A percentile compares a stretch with the other conserved stretches of the same genome.
Evolutionary conservation across 2,888 invertebrate genomes (phyloP).

Genomic region (Drosophila lacicola): DNA sequence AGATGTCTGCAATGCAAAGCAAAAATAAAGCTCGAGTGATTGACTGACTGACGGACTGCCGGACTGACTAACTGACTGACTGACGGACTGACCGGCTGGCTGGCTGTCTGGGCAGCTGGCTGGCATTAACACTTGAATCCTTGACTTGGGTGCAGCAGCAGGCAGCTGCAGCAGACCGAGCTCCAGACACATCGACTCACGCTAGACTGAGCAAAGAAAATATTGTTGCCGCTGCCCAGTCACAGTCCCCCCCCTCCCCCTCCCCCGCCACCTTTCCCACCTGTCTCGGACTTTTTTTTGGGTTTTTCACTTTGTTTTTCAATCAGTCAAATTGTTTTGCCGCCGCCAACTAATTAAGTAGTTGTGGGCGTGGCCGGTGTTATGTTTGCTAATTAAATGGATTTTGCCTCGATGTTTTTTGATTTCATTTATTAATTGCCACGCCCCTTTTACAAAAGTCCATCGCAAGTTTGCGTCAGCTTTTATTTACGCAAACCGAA

Average conservation of each 20-base stretch:
- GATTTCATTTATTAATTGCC: conserved; percentile 71
- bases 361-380: conserved; percentile 7
- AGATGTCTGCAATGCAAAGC: conserved; percentile 11
- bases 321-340: conserved; percentile 66
- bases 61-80: neutral
- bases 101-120: conserved; percentile 27
- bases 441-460: conserved; percentile 31
- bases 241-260: neutral
- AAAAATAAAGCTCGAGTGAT: conserved; percentile 31
- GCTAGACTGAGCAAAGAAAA: conserved; percentile 73
- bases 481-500: conserved; percentile 80
- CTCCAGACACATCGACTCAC: conserved; percentile 67
- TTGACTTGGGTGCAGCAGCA: conserved; percentile 17
- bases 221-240: conserved; percentile 60
- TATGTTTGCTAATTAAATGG: conserved; percentile 66
- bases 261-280: neutral
- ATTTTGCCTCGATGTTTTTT: conserved; percentile 42
- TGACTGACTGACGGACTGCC: conserved; percentile 1
- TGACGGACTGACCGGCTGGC: conserved; percentile 1
- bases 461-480: conserved; percentile 66
- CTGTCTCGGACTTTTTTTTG: conserved; percentile 19
- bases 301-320: conserved; percentile 26
- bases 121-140: conserved; percentile 68
- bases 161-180: conserved; percentile 1
- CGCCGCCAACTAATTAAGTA: conserved; percentile 52